Percentiles rank a stretch among this genome's conserved stretches.
phyloP scores from a whole-genome alignment of 92 coral and sea anemone genomes.

The Porites divaricata region DNA sequence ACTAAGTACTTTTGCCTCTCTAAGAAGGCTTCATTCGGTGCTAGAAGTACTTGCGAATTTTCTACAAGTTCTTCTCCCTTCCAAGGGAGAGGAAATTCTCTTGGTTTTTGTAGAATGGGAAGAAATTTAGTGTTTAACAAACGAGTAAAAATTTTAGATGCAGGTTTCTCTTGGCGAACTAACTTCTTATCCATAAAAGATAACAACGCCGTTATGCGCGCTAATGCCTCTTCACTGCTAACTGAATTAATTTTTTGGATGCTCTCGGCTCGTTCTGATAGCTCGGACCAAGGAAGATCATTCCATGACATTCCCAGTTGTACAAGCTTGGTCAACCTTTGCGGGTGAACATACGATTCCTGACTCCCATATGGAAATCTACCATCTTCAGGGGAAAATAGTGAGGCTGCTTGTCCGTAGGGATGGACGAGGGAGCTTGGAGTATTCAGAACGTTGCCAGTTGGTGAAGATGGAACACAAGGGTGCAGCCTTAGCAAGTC shows the following conservation, averaged over 20 bases:
- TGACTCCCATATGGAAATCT: slow-evolving; percentile 64
- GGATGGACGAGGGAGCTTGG: slow-evolving; percentile 76
- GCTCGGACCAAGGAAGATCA: slow-evolving; percentile 72
- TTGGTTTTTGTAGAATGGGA: slow-evolving; percentile 60
- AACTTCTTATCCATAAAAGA: slow-evolving; percentile 50
- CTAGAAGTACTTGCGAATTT: slow-evolving; percentile 14
- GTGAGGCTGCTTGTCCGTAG: slow-evolving; percentile 40
- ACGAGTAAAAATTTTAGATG: neutral
- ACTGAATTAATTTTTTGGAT: slow-evolving; percentile 25
- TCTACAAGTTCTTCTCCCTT: slow-evolving; percentile 50
- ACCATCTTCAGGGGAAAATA: slow-evolving; percentile 65
- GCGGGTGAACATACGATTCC: slow-evolving; percentile 23
- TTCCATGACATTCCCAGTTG: slow-evolving; percentile 72
- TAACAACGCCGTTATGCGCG: slow-evolving; percentile 40
- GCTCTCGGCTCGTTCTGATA: slow-evolving; percentile 73
- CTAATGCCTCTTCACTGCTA: slow-evolving; percentile 26
- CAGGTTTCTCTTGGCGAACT: neutral
- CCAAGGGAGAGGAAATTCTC: slow-evolving; percentile 59
- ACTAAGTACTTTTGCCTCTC: slow-evolving; percentile 48
- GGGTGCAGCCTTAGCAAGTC: slow-evolving; percentile 31
- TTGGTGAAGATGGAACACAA: slow-evolving; percentile 81
- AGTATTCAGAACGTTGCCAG: slow-evolving; percentile 59
- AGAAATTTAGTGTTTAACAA: slow-evolving; percentile 37
- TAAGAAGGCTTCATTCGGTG: slow-evolving; percentile 47
- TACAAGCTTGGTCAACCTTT: slow-evolving; percentile 38